Evolutionary conservation across 1,140 invertebrate genomes (phyloP).

Genomic region (Centruroides sculpturatus): DNA sequence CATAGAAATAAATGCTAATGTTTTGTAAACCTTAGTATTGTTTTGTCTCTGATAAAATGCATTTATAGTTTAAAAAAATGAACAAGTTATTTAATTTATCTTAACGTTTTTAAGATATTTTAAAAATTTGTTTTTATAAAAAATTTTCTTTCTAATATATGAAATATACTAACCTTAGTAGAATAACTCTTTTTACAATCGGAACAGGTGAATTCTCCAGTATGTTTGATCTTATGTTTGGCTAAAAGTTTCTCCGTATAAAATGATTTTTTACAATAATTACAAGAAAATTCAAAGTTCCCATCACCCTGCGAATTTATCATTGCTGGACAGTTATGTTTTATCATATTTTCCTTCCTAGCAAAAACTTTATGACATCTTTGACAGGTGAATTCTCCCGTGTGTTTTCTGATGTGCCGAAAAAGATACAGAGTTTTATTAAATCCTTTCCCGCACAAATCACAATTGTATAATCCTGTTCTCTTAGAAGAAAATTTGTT

Average conservation of each 20-base stretch:
- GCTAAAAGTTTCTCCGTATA: neutral
- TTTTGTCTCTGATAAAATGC: too few relatives aligned
- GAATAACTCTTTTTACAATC: constrained; percentile 23
- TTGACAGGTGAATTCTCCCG: constrained; percentile 34
- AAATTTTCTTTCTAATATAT: neutral
- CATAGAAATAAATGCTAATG: too few relatives aligned
- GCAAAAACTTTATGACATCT: constrained; percentile 23
- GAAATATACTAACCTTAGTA: constrained; percentile 12
- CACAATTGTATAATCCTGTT: constrained; percentile 28
- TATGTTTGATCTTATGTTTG: constrained; percentile 1
- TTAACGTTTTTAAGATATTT: too few relatives aligned
- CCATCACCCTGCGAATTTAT: neutral
- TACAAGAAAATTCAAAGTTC: constrained; percentile 1
- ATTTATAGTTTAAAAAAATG: too few relatives aligned
- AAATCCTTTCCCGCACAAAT: constrained; percentile 39
- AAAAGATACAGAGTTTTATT: constrained; percentile 31
- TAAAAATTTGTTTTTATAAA: neutral
- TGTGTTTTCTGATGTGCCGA: constrained; percentile 37
- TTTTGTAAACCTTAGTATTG: too few relatives aligned
- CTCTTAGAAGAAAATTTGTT: neutral
- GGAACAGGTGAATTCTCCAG: constrained; percentile 15
- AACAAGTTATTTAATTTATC: too few relatives aligned
- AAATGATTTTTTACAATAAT: constrained; percentile 8
- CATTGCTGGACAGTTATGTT: constrained; percentile 2
- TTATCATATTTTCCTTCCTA: constrained; percentile 5